Conservation (phyloP, 2,113 vertebrate species). For the Mus spicilegus region DNA sequence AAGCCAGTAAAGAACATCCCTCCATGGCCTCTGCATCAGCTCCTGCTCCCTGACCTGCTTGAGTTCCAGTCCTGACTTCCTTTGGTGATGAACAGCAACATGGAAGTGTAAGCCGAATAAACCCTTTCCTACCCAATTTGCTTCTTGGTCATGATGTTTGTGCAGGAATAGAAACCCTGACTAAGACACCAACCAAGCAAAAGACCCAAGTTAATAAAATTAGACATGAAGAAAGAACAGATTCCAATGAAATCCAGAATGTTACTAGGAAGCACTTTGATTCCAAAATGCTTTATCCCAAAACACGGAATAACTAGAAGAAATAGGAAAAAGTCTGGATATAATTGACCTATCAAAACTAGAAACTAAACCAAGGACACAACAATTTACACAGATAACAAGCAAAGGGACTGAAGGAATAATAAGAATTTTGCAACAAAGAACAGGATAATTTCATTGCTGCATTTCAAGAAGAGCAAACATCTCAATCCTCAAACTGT, state of each 20-base stretch:
- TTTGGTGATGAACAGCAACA: no score
- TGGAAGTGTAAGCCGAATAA: no score
- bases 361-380: background rate
- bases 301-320: background rate
- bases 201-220: background rate
- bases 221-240: background rate
- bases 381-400: background rate
- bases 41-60: no score
- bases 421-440: background rate
- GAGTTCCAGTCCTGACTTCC: no score
- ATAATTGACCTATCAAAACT: background rate
- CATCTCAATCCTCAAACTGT: background rate
- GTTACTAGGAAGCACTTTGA: background rate
- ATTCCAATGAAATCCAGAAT: background rate
- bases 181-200: background rate
- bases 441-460: background rate
- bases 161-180: no score
- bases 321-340: background rate
- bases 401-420: background rate
- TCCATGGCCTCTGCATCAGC: no score
- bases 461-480: background rate
- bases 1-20: no score
- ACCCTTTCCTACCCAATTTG: no score
- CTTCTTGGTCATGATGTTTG: no score
- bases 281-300: background rate